Evolutionary conservation across 2,113 vertebrate genomes (phyloP).

Genomic region (Cyprinodon brontotheroides): DNA sequence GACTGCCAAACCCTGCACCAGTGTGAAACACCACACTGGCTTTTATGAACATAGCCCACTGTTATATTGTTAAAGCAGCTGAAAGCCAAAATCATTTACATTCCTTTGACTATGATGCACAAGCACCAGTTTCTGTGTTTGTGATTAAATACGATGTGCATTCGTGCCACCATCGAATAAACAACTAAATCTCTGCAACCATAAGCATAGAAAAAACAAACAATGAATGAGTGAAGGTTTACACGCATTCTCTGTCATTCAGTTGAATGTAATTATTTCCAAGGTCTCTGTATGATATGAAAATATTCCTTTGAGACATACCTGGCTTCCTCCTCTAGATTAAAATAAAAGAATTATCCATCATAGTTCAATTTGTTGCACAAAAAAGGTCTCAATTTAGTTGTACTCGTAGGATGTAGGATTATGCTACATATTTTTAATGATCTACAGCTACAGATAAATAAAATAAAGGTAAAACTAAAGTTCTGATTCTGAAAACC

Average conservation of each 20-base stretch:
- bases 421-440: background rate
- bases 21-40: background rate
- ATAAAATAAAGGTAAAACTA: constrained; percentile 31
- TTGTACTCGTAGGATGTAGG: background rate
- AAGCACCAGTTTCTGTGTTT: background rate
- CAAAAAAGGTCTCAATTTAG: background rate
- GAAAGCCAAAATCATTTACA: no score
- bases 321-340: background rate
- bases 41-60: no score
- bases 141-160: background rate
- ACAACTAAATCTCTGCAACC: no score
- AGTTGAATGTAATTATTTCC: background rate
- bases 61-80: no score
- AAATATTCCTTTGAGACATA: background rate
- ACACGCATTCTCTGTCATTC: background rate
- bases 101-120: no score
- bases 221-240: no score
- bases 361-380: background rate
- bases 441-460: background rate
- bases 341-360: background rate
- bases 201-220: no score
- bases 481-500: constrained; percentile 12
- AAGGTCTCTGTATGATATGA: background rate
- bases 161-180: no score
- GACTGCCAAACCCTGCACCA: background rate